phyloP scores from a whole-genome alignment of 2,113 vertebrate species.

The Cyanoramphus novaezelandiae region DNA sequence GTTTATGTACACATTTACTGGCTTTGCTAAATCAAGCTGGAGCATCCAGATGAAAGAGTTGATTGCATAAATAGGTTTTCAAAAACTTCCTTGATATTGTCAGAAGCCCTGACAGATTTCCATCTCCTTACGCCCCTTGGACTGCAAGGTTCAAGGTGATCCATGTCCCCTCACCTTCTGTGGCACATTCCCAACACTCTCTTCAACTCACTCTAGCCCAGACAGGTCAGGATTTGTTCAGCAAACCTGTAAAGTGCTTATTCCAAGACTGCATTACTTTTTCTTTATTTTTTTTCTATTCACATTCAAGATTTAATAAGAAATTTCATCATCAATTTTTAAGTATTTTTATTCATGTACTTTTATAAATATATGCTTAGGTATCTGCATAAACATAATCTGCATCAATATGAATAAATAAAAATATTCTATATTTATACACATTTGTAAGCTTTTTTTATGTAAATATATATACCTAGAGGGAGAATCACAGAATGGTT shows the following conservation, averaged over 20 bases:
- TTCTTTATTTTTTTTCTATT: background rate
- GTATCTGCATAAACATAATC: background rate
- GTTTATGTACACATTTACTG: background rate
- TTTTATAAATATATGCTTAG: background rate
- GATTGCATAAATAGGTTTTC: background rate
- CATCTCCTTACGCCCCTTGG: background rate
- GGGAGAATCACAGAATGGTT: background rate
- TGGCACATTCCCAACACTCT: background rate
- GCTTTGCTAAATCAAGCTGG: background rate
- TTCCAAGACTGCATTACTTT: background rate
- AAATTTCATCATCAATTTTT: rapidly evolving
- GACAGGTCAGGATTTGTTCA: background rate
- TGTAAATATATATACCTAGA: background rate
- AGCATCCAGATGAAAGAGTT: background rate
- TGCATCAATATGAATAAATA: background rate
- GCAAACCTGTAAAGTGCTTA: background rate
- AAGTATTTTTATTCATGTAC: background rate
- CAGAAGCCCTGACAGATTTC: background rate
- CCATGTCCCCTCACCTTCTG: background rate
- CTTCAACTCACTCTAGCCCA: background rate
- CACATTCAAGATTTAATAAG: background rate
- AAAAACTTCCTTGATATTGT: background rate
- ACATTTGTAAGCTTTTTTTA: background rate
- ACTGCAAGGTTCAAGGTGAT: background rate
- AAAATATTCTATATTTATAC: background rate